Conservation (phyloP, 2,888 invertebrate genomes). For the Cryptocephalus moraei region DNA sequence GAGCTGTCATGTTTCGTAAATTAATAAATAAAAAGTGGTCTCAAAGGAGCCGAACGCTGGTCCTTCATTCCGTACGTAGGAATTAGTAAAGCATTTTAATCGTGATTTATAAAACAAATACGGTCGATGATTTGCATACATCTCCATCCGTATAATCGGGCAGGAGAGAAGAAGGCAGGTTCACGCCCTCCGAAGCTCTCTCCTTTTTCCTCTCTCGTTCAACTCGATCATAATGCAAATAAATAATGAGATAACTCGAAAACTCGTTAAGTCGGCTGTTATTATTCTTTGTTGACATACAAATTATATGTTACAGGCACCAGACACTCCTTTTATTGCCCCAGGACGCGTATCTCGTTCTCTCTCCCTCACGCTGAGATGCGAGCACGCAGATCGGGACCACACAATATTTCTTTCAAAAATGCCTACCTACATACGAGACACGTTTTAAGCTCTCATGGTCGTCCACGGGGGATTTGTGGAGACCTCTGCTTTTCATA, state of each 20-base stretch:
- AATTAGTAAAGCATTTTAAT: slow-evolving; percentile 19
- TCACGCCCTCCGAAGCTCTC: slow-evolving; percentile 14
- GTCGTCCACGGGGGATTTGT: too few relatives aligned
- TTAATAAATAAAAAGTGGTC: too few relatives aligned
- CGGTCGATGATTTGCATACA: slow-evolving; percentile 24
- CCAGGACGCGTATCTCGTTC: slow-evolving; percentile 12
- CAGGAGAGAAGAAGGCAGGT: neutral
- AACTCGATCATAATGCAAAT: slow-evolving; percentile 18
- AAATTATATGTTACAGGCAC: slow-evolving; percentile 35
- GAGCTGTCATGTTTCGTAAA: too few relatives aligned
- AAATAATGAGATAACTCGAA: slow-evolving; percentile 35
- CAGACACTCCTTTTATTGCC: slow-evolving; percentile 26
- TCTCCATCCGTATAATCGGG: slow-evolving; percentile 8
- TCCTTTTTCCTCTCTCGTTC: neutral
- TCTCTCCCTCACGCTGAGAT: neutral
- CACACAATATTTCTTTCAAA: neutral
- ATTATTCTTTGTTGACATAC: slow-evolving; percentile 40
- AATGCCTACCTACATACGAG: too few relatives aligned
- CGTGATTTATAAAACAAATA: slow-evolving; percentile 28
- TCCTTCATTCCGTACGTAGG: slow-evolving; percentile 2
- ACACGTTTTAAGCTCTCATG: too few relatives aligned
- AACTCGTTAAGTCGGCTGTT: slow-evolving; percentile 36
- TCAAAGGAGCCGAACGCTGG: too few relatives aligned
- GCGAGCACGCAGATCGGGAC: neutral
- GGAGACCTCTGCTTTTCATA: too few relatives aligned